Percentiles rank a stretch among this genome's conserved stretches.
Evolutionary conservation across 2,113 vertebrate species (phyloP).

Genomic region (Camelus bactrianus): DNA sequence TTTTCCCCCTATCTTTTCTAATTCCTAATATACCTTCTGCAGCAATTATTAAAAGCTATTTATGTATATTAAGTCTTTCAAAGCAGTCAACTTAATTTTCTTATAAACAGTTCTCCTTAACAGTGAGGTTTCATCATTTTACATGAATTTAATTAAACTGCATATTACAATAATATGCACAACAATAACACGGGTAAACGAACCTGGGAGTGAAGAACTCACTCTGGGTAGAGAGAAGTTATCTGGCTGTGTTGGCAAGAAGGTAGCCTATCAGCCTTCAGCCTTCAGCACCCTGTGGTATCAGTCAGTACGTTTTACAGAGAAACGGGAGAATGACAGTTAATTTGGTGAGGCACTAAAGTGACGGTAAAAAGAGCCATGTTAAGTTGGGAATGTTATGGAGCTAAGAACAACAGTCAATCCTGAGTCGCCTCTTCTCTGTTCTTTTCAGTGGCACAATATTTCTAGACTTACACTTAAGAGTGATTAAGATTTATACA

Average conservation of each 20-base stretch:
- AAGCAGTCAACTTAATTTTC: conserved; percentile 25
- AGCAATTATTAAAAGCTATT: neutral
- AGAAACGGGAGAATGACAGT: neutral
- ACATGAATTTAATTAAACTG: neutral
- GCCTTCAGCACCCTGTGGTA: neutral
- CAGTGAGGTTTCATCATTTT: neutral
- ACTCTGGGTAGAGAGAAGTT: neutral
- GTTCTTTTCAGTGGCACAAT: neutral
- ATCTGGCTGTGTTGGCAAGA: neutral
- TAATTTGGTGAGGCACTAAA: neutral
- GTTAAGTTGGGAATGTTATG: neutral
- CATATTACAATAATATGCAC: neutral
- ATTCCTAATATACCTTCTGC: neutral
- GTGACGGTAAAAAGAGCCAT: neutral
- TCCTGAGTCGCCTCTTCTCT: neutral
- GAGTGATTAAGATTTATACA: neutral
- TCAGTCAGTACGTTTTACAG: neutral
- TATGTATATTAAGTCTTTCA: neutral
- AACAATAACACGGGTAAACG: neutral
- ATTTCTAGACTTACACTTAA: neutral
- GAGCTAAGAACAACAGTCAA: neutral
- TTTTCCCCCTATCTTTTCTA: neutral
- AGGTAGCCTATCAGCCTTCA: neutral
- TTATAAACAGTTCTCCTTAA: neutral
- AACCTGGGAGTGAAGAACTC: neutral